Evolutionary conservation across 2,888 invertebrate species (phyloP), one percentile per base, ranked within the genome.

Genomic region (Parasteatoda lunata): DNA sequence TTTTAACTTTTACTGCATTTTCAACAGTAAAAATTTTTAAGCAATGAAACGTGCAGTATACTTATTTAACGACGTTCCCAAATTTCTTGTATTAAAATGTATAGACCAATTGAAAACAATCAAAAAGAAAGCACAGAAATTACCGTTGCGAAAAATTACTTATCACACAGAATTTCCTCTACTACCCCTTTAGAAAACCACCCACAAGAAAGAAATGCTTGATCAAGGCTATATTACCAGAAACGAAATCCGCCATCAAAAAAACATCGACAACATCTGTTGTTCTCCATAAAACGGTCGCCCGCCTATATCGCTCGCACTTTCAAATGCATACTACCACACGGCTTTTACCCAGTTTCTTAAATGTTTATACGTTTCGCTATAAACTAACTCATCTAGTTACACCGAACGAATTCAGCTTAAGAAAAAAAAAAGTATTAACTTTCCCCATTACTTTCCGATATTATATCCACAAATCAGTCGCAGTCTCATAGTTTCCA

Each of bases 221-320:
- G 69, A 68, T 77, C 68, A 77, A 77, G 69, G 77, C 69, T 77
- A 52, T 77, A 77, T 77, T 51, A 54, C 69, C 69, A 49, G 71
- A 59, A 49, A 59, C 48, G 71, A 64, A 79, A 79, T 73, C 71
- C 30, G 71, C 15, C 72, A 51, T 73, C 30, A 80, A 51, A 73
- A 73, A 80, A 80, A 80, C 80, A 73, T 80, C 66, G 49, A n/a
- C 80, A 71, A 72, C 80, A 80, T 80, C 80, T 80, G 80, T 80
- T 47, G 80, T 66, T 13, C 65, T 9, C 72, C 80, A 80, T 80
- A 80, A 80, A 80, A 73, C 30, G 68, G 30, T 51, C 80, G 51
- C 77, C 59, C 45, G 47, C 70, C 70, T 48, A 48, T 71, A 49
- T 80, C 70, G 47, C 30, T 79, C 79, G 64, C 49, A 80, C 72